Base-by-base conservation (phyloP, 2,888 invertebrate genomes). In the Leptopilina myrica region DNA sequence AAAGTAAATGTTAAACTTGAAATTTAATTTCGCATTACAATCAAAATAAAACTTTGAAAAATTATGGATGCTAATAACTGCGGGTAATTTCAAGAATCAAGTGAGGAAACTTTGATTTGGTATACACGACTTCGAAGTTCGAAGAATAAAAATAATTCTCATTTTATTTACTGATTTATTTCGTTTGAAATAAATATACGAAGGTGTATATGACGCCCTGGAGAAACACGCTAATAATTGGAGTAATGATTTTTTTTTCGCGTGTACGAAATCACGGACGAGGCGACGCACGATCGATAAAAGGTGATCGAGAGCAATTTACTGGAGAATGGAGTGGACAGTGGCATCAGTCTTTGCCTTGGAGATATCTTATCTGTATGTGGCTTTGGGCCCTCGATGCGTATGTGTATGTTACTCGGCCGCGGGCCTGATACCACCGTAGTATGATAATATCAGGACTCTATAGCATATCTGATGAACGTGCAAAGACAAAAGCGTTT, bases 231-330 rank as follows among this genome's bases (percentile, higher is more conserved):
- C 33, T 66, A 11, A 8, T 3, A 40, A 40, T 65, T 9, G 64
- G 20, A 64, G 7, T 43, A 43, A 43, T 43, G 43, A 1, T 43
- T 64, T 20, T 26, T 12, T 43, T 5, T 43, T 7, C 7, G 43
- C 7, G 43, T 8, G 43, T 43, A 8, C 8, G 14, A 14, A 67
- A 79, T 79, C 76, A 78, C 66, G 77, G 43, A 77, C 77, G 81
- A 81, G 85, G 82, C 81, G 84, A 80, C 85, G 83, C 81, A 79
- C 83, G 89, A 91, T 90, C 88, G 89, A 88, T 86, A 90, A 89
- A 89, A 90, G 89, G 88, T 88, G 89, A 91, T 90, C 86, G 84
- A 82, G 87, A 87, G 90, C 90, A 90, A 91, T 91, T 91, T 91
- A 91, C 91, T 89, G 87, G 86, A 85, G 84, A 83, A 83, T 84